Evolutionary conservation across 2,797 vertebrate species (phyloP).

Genomic region (Bradypodion ventrale): DNA sequence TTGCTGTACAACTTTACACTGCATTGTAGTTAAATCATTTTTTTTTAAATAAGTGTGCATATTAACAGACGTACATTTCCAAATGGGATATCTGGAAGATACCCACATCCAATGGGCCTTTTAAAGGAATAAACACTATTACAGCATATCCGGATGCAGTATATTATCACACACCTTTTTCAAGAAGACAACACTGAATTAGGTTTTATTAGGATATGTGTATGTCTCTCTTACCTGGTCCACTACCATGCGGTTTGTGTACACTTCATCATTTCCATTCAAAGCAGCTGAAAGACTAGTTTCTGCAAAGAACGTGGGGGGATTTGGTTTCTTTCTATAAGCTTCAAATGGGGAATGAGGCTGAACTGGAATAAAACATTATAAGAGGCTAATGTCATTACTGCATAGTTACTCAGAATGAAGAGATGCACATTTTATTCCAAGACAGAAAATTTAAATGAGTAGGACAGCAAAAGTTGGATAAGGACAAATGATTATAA

Average conservation of each 20-base stretch:
- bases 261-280: conserved; percentile 84
- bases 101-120: not conserved
- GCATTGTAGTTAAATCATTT: not conserved
- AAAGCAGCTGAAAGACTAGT: conserved; percentile 81
- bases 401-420: not conserved
- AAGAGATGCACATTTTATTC: not conserved
- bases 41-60: not conserved
- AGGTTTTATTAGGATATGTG: not conserved
- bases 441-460: not conserved
- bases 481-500: too few species aligned
- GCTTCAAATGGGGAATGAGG: conserved; percentile 76
- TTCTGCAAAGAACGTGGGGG: conserved; percentile 77
- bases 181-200: not conserved
- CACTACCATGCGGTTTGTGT: conserved; percentile 79
- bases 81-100: too few species aligned
- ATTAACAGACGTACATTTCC: too few species aligned
- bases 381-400: conserved; percentile 42
- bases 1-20: not conserved
- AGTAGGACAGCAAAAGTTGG: too few species aligned
- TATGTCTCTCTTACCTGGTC: conserved; percentile 69
- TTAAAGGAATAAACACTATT: not conserved
- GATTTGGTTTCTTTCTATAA: conserved; percentile 77
- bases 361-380: conserved; percentile 77
- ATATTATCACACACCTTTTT: not conserved
- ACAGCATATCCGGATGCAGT: not conserved